phyloP scores from a whole-genome alignment of 2,797 vertebrate species.

The Phyllotis vaccarum region DNA sequence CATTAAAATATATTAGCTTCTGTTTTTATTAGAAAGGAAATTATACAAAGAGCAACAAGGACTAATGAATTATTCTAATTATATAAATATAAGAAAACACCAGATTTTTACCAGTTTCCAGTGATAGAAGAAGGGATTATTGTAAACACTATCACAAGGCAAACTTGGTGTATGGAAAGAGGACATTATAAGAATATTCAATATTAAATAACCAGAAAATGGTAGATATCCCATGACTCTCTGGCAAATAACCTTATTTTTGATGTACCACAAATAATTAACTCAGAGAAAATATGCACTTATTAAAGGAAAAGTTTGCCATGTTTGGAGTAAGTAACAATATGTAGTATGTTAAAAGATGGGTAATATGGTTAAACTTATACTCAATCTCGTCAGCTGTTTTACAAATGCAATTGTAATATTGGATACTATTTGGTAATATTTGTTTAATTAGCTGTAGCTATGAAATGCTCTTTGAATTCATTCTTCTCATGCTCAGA shows the following conservation, averaged over 20 bases:
- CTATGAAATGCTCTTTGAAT: background rate
- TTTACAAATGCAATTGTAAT: background rate
- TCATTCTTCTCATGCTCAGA: background rate
- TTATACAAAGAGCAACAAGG: background rate
- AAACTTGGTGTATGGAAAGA: background rate
- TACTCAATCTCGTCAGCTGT: background rate
- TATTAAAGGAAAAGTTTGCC: background rate
- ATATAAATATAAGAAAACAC: background rate
- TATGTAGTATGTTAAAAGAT: background rate
- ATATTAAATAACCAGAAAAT: background rate
- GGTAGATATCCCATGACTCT: too few relatives aligned
- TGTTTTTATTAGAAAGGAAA: background rate
- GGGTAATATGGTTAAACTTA: too few relatives aligned
- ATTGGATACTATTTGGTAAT: too few relatives aligned
- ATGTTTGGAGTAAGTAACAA: background rate
- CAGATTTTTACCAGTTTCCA: background rate
- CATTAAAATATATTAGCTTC: background rate
- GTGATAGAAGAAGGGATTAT: background rate
- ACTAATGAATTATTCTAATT: background rate
- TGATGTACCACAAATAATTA: background rate
- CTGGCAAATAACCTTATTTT: background rate
- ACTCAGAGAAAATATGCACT: background rate
- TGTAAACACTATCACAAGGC: background rate
- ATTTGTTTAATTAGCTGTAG: background rate
- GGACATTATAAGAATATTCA: background rate